These are phyloP conservation scores for Beroe forskalii DNA, from an alignment of 37 sponge, comb jelly and placozoan genomes.

Conservation along the genomic window DNA sequence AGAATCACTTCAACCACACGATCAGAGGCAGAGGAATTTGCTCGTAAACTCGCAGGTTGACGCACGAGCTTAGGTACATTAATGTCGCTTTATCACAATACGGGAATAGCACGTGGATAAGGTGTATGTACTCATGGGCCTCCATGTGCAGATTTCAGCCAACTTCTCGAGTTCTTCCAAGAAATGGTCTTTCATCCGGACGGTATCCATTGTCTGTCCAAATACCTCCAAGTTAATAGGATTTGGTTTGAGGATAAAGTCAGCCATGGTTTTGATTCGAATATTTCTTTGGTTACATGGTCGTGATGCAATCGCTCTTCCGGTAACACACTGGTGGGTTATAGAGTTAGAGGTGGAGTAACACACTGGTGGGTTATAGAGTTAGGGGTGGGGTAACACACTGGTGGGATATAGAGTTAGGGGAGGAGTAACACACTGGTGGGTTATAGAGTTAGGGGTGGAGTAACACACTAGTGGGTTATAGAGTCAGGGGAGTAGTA, in stretches of 20 bases:
- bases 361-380: no score
- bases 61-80: constrained; percentile 58
- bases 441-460: no score
- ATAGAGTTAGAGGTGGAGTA: no score
- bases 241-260: constrained; percentile 29
- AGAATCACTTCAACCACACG: neutral
- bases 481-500: no score
- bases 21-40: no score
- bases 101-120: constrained; percentile 40
- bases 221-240: constrained; percentile 29
- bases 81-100: constrained; percentile 11
- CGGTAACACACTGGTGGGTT: no score
- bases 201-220: neutral
- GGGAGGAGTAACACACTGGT: no score
- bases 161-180: neutral
- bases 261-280: constrained; percentile 41
- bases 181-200: neutral
- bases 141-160: neutral
- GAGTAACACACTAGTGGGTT: no score
- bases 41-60: constrained; percentile 25
- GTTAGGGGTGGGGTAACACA: no score
- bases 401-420: no score
- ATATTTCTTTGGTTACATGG: constrained; percentile 9
- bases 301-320: constrained; percentile 23
- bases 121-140: constrained; percentile 16